A percentile compares a stretch with the other conserved stretches of the same genome.
Evolutionary conservation across 2,888 invertebrate genomes (phyloP).

Genomic region (Rhodophaea formosa): DNA sequence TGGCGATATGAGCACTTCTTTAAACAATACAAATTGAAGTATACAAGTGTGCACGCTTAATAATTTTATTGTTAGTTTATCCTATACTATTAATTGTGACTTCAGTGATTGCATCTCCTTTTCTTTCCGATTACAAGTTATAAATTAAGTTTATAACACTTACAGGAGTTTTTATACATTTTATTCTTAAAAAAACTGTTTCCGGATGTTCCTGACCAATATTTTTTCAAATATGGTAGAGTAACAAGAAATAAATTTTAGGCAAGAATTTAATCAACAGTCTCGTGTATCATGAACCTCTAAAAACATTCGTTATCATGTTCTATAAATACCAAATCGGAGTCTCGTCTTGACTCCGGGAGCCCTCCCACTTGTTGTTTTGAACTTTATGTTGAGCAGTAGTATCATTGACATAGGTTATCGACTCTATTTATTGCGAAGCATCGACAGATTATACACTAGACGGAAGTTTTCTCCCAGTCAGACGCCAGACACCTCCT

Average conservation of each 20-base stretch:
- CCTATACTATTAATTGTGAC: too few relatives aligned
- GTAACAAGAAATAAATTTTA: not conserved
- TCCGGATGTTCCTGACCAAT: too few relatives aligned
- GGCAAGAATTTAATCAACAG: not conserved
- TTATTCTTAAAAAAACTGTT: too few relatives aligned
- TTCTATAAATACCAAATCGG: slow-evolving; percentile 69
- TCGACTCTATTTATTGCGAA: slow-evolving; percentile 69
- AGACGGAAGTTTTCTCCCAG: slow-evolving; percentile 63
- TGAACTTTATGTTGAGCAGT: slow-evolving; percentile 68
- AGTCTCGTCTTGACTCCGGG: slow-evolving; percentile 55
- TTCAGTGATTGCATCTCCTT: too few relatives aligned
- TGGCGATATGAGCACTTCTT: too few relatives aligned
- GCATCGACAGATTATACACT: slow-evolving; percentile 47
- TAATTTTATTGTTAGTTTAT: too few relatives aligned
- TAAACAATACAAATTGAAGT: too few relatives aligned
- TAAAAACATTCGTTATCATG: slow-evolving; percentile 63
- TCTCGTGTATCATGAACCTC: slow-evolving; percentile 42
- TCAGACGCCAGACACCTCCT: slow-evolving; percentile 44
- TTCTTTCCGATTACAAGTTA: too few relatives aligned
- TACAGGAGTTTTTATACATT: too few relatives aligned
- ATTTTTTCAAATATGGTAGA: not conserved
- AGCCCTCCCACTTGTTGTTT: slow-evolving; percentile 70
- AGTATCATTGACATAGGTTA: slow-evolving; percentile 74
- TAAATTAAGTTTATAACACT: too few relatives aligned
- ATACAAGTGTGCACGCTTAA: too few relatives aligned